Percentiles rank a stretch among this genome's conserved stretches.
Conservation (phyloP, 1,140 invertebrate species). For the Armadillidium nasatum region DNA sequence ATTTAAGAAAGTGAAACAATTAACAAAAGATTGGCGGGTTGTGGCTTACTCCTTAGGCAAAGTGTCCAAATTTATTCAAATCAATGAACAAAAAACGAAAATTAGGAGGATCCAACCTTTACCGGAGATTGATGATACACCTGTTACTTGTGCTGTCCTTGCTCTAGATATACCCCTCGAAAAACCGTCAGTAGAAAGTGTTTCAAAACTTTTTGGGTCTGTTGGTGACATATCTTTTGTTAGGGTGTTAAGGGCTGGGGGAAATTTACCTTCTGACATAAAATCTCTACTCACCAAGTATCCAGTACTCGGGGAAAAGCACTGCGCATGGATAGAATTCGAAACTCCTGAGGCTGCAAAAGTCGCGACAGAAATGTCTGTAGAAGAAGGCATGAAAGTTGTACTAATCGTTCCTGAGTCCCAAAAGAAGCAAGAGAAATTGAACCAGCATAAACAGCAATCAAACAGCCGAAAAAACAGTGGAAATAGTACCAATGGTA, state of each 20-base stretch:
- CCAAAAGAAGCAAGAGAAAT: slow-evolving; percentile 46
- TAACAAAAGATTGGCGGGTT: slow-evolving; percentile 88
- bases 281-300: slow-evolving; percentile 82
- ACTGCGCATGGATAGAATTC: slow-evolving; percentile 85
- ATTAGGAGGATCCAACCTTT: slow-evolving; percentile 76
- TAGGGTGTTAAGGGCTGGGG: slow-evolving; percentile 75
- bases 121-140: slow-evolving; percentile 83
- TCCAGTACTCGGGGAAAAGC: slow-evolving; percentile 63
- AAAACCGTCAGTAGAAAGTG: slow-evolving; percentile 75
- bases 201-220: slow-evolving; percentile 77
- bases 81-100: slow-evolving; percentile 86
- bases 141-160: slow-evolving; percentile 80
- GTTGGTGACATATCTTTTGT: slow-evolving; percentile 85
- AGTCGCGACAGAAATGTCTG: slow-evolving; percentile 59
- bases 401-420: slow-evolving; percentile 51
- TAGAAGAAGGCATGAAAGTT: slow-evolving; percentile 52
- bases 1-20: slow-evolving; percentile 84
- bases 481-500: slow-evolving; percentile 3
- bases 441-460: slow-evolving; percentile 44
- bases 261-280: slow-evolving; percentile 79
- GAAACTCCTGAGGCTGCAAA: slow-evolving; percentile 76
- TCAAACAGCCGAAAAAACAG: slow-evolving; percentile 37
- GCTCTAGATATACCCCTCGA: slow-evolving; percentile 77
- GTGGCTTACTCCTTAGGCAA: slow-evolving; percentile 74
- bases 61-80: slow-evolving; percentile 72